Base-by-base conservation (phyloP, 2,797 vertebrate genomes). In the Sylvilagus floridanus region DNA sequence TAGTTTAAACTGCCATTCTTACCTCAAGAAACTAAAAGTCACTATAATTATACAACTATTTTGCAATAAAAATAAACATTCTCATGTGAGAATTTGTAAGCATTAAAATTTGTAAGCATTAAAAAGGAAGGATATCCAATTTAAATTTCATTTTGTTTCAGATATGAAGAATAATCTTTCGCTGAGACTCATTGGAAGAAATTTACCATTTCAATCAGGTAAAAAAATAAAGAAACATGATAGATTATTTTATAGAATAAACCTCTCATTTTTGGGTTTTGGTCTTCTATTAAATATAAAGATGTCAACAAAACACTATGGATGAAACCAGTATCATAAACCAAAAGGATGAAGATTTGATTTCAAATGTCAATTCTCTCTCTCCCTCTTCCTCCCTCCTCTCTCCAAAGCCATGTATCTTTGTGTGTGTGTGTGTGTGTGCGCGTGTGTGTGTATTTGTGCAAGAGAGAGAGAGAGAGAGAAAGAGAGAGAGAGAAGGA, bases 1-100 rank as follows among this genome's bases (percentile, higher is more conserved):
- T 8, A 90, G n/a, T 90, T 76, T 72, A 37, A 95, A 42, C 12
- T 71, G 26, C 4, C 79, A 71, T 86, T 94, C 94, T 95, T 81
- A 21, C 5, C 9, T 93, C 30, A 91, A 65, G 83, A 95, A 35
- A 68, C 75, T 84, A 90, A 87, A 96, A 82, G 12, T 26, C 72
- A 92, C 75, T 47, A 54, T 11, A 24, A 84, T 3, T 60, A 95
- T 93, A 93, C 19, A 96, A 94, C 92, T n/a, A 19, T 60, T 10
- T 14, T 6, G 19, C 24, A 76, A 21, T 57, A 93, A 96, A 91
- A 87, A 92, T 24, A 77, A 71, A 22, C 42, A 88, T 63, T 7
- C 13, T 76, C 84, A n/a, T 81, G 66, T 19, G 83, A 91, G 93
- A 96, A 81, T 21, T 86, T 21, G 0, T 21, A 66, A n/a, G n/a